A percentile compares a stretch with the other conserved stretches of the same genome.
phyloP scores from a whole-genome alignment of 2,888 invertebrate genomes.

The Ophioninae sp. region DNA sequence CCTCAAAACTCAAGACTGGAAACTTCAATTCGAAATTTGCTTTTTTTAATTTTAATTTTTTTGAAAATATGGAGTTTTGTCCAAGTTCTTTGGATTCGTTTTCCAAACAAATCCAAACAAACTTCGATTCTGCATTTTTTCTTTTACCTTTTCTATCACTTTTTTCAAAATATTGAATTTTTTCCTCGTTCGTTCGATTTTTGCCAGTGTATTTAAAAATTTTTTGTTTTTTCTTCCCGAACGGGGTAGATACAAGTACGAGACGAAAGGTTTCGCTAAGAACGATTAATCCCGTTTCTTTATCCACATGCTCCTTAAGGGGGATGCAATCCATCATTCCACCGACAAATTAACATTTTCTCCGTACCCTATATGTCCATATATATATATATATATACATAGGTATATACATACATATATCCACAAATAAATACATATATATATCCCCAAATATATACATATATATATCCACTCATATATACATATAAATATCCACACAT shows the following conservation, averaged over 20 bases:
- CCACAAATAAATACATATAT: neutral
- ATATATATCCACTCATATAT: neutral
- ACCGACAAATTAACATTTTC: slow-evolving; percentile 32
- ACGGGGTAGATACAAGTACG: neutral
- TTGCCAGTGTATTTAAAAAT: too few relatives aligned
- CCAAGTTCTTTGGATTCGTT: too few relatives aligned
- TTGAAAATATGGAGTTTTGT: too few relatives aligned
- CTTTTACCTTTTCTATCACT: too few relatives aligned
- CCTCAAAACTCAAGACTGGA: too few relatives aligned
- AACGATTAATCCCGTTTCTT: slow-evolving; percentile 11
- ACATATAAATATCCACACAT: neutral
- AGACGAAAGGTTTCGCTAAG: neutral
- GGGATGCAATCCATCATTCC: slow-evolving; percentile 22
- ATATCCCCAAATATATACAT: neutral
- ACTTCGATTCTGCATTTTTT: too few relatives aligned
- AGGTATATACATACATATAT: too few relatives aligned
- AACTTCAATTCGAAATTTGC: too few relatives aligned
- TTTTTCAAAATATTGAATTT: too few relatives aligned
- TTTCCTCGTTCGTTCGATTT: too few relatives aligned
- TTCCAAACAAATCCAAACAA: too few relatives aligned
- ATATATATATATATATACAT: neutral
- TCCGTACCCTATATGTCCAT: neutral
- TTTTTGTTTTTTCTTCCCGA: neutral
- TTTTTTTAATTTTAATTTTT: too few relatives aligned
- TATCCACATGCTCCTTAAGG: neutral